Evolutionary conservation across 2,888 invertebrate genomes (phyloP).

Genomic region (Melieria picta): DNA sequence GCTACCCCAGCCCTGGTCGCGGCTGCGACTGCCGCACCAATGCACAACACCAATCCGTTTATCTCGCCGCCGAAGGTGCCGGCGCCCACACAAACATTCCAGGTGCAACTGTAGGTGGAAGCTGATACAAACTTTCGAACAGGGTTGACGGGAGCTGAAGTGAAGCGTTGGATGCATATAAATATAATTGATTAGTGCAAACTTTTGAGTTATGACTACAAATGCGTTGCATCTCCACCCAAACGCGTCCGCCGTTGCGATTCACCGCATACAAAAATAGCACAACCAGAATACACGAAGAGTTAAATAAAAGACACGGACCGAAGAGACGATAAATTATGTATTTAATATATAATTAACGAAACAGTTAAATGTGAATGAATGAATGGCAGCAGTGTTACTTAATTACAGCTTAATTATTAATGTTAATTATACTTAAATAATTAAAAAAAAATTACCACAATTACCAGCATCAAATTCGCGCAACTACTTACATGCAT

Average conservation of each 20-base stretch:
- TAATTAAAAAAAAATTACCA: slow-evolving; percentile 22
- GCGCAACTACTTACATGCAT: too few relatives aligned
- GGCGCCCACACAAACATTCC: slow-evolving; percentile 65
- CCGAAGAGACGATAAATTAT: not conserved
- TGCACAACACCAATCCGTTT: slow-evolving; percentile 66
- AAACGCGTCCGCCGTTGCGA: too few relatives aligned
- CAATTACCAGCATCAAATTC: too few relatives aligned
- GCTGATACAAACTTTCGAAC: too few relatives aligned
- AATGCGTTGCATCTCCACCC: not conserved
- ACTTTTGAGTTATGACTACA: not conserved
- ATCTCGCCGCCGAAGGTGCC: slow-evolving; percentile 66
- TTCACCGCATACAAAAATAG: not conserved
- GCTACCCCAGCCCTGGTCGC: slow-evolving; percentile 38
- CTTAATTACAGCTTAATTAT: slow-evolving; percentile 33
- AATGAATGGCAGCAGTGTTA: slow-evolving; percentile 35
- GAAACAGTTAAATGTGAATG: not conserved
- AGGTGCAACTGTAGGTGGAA: slow-evolving; percentile 64
- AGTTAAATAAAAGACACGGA: not conserved
- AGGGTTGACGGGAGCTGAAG: too few relatives aligned
- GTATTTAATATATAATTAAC: not conserved
- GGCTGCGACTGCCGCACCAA: slow-evolving; percentile 10
- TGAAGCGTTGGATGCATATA: too few relatives aligned
- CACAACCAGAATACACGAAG: not conserved
- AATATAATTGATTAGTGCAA: not conserved
- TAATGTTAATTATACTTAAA: slow-evolving; percentile 33